Conservation (phyloP, 1,140 invertebrate species). For the Helicoverpa armigera region DNA sequence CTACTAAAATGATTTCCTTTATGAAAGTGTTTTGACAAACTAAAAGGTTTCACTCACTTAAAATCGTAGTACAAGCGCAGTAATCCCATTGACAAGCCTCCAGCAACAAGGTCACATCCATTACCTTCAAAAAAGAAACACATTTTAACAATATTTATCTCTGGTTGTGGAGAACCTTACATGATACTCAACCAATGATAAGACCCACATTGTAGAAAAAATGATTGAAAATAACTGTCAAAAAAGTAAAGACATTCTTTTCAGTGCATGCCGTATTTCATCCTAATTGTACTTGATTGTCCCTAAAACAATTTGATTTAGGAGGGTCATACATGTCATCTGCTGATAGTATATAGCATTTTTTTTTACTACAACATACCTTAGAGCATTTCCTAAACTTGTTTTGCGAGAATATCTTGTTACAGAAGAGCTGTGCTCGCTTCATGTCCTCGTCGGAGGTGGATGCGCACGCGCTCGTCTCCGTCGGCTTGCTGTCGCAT, state of each 20-base stretch:
- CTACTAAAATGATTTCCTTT: no score
- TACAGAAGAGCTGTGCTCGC: slow-evolving; percentile 89
- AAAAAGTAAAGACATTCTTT: no score
- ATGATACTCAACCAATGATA: no score
- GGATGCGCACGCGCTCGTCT: slow-evolving; percentile 83
- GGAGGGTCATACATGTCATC: neutral
- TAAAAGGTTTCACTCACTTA: slow-evolving; percentile 65
- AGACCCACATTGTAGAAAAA: no score
- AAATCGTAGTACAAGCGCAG: slow-evolving; percentile 88
- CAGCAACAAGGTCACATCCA: slow-evolving; percentile 87
- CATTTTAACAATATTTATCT: no score
- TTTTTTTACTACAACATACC: slow-evolving; percentile 70
- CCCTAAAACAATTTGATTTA: no score
- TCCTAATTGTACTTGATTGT: no score
- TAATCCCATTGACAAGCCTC: slow-evolving; percentile 93
- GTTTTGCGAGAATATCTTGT: slow-evolving; percentile 88
- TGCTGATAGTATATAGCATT: no score
- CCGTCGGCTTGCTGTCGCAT: slow-evolving; percentile 87
- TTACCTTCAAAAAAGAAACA: slow-evolving; percentile 70
- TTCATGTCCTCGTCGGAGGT: slow-evolving; percentile 72
- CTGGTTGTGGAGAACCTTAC: neutral
- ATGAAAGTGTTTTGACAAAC: no score
- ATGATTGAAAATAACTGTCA: no score
- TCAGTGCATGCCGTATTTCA: no score
- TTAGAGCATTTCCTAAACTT: slow-evolving; percentile 89